Conservation (phyloP, 2,888 invertebrate genomes). For the Drosophila lacicola region DNA sequence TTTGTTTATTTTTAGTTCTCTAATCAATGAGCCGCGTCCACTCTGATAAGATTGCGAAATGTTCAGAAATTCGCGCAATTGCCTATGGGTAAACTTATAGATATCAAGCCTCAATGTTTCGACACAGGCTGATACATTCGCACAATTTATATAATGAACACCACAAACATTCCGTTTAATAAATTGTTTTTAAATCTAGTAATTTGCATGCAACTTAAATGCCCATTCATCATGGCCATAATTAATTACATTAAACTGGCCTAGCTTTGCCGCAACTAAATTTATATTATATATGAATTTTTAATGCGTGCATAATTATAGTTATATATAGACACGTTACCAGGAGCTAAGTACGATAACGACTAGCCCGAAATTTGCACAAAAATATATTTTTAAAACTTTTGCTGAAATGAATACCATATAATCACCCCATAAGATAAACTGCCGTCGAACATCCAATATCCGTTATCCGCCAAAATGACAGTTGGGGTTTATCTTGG, state of each 20-base stretch:
- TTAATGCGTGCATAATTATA: conserved; percentile 44
- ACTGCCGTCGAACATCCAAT: background rate
- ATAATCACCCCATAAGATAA: background rate
- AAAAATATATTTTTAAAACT: conserved; percentile 3
- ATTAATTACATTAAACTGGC: conserved; percentile 11
- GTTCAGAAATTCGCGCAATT: conserved; percentile 29
- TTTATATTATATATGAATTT: conserved; percentile 58
- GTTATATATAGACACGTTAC: conserved; percentile 21
- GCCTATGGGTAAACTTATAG: conserved; percentile 25
- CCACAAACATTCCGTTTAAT: conserved; percentile 15
- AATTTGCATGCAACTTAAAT: conserved; percentile 73
- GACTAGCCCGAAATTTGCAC: background rate
- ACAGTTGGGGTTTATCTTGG: background rate
- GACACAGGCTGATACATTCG: conserved; percentile 8
- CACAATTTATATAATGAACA: conserved; percentile 10
- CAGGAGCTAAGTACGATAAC: background rate
- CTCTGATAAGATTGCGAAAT: conserved; percentile 66
- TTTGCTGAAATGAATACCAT: background rate
- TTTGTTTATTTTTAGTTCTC: conserved; percentile 69
- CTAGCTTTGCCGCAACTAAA: conserved; percentile 25
- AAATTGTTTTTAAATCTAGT: conserved; percentile 70
- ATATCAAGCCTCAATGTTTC: conserved; percentile 41
- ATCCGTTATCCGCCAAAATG: conserved; percentile 3
- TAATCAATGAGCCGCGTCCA: conserved; percentile 51
- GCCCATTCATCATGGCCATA: conserved; percentile 61